phyloP scores from a whole-genome alignment of 1,140 invertebrate genomes.

The Heliconius eleuchia region DNA sequence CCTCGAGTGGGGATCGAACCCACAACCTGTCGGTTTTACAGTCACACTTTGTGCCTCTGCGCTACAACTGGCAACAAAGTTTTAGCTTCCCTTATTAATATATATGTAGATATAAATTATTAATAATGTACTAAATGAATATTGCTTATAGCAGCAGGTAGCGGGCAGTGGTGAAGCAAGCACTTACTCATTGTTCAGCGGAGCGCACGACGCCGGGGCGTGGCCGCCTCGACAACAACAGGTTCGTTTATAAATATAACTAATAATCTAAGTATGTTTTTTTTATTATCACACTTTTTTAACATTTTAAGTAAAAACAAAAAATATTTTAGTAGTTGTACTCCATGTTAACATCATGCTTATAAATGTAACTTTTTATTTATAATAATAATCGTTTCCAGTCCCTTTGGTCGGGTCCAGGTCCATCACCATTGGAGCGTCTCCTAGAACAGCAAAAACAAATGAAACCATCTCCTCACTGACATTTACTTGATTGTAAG shows the following conservation, averaged over 20 bases:
- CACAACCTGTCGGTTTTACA: no score
- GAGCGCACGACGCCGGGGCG: constrained; percentile 72
- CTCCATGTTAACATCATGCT: no score
- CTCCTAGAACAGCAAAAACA: constrained; percentile 91
- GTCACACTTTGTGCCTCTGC: no score
- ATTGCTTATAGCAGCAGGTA: neutral
- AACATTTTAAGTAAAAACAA: no score
- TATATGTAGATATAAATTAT: no score
- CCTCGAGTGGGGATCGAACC: no score
- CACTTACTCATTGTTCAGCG: constrained; percentile 86
- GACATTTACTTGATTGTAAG: constrained; percentile 34
- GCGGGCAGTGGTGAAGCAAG: constrained; percentile 59
- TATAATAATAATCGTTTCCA: constrained; percentile 60
- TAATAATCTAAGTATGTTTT: no score
- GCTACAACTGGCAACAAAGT: no score
- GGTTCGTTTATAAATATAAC: constrained; percentile 33
- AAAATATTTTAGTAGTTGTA: no score
- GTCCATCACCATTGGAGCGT: constrained; percentile 89
- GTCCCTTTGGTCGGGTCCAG: constrained; percentile 90
- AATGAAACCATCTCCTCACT: constrained; percentile 65
- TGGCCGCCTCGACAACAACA: constrained; percentile 49
- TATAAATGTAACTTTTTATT: neutral
- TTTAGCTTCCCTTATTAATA: no score
- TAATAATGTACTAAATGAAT: neutral
- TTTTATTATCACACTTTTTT: no score